phyloP scores from a whole-genome alignment of 2,113 vertebrate species.

The Platysteira castanea region DNA sequence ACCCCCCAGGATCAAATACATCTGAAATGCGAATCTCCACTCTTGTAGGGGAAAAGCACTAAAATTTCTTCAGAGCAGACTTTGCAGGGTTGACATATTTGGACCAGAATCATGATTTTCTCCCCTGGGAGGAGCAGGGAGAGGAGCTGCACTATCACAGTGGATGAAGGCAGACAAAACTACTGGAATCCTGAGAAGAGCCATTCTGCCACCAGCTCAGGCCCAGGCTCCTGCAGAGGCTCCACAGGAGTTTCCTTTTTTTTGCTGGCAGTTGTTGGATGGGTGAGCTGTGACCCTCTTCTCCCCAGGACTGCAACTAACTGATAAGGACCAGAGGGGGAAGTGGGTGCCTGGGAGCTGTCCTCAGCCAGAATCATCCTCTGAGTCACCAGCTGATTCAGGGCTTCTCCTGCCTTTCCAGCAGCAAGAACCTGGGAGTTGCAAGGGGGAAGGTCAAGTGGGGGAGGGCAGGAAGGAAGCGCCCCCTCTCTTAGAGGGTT shows the following conservation, averaged over 20 bases:
- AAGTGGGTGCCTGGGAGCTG: background rate
- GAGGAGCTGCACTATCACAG: background rate
- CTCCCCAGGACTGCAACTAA: background rate
- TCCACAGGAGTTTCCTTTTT: background rate
- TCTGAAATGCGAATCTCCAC: rapidly evolving
- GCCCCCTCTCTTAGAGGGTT: background rate
- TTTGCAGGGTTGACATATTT: background rate
- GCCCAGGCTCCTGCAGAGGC: background rate
- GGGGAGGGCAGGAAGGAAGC: background rate
- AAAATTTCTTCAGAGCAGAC: background rate
- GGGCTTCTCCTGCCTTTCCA: background rate
- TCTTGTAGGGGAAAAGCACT: background rate
- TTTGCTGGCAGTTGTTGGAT: background rate
- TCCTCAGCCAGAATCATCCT: background rate
- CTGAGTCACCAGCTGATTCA: conserved; percentile 36
- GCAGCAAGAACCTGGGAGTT: background rate
- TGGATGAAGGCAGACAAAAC: background rate
- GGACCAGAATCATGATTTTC: background rate
- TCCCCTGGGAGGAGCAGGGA: background rate
- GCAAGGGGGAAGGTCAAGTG: background rate
- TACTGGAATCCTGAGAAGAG: background rate
- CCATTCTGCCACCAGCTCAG: background rate
- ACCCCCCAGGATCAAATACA: background rate
- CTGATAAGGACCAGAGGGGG: background rate
- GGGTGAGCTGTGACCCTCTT: background rate